Evolutionary conservation across 2,113 vertebrate species (phyloP).

Genomic region (Lophura nycthemera): DNA sequence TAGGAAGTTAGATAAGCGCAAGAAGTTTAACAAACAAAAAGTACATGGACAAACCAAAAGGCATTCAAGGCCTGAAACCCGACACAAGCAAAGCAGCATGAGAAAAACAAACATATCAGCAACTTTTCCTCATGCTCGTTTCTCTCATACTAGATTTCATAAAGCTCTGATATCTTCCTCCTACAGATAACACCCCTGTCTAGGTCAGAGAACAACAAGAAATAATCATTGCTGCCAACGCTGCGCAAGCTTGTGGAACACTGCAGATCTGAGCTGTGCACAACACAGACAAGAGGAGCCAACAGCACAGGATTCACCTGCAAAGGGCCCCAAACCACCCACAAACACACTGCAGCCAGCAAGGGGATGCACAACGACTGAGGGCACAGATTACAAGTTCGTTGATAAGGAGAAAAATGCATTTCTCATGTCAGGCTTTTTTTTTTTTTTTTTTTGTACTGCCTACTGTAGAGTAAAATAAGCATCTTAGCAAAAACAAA

Average conservation of each 20-base stretch:
- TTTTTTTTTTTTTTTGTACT: background rate
- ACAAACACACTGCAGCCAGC: accelerated
- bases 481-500: background rate
- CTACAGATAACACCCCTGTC: background rate
- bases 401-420: background rate
- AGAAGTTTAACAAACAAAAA: conserved; percentile 71
- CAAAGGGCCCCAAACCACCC: accelerated
- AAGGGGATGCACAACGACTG: accelerated
- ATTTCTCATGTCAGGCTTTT: background rate
- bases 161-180: conserved; percentile 22
- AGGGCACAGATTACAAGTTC: background rate
- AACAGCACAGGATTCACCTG: background rate
- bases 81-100: conserved; percentile 62
- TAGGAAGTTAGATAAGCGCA: conserved; percentile 78
- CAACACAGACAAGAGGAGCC: background rate
- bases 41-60: conserved; percentile 28
- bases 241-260: background rate
- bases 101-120: conserved; percentile 76
- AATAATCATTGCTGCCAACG: conserved; percentile 8
- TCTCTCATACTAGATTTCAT: conserved; percentile 49
- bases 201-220: background rate
- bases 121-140: background rate
- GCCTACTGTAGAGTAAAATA: background rate
- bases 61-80: conserved; percentile 57
- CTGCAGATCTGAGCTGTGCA: background rate